Percentiles rank a stretch among this genome's conserved stretches.
Evolutionary conservation across 1,140 invertebrate genomes (phyloP).

Genomic region (Bombus superbus): DNA sequence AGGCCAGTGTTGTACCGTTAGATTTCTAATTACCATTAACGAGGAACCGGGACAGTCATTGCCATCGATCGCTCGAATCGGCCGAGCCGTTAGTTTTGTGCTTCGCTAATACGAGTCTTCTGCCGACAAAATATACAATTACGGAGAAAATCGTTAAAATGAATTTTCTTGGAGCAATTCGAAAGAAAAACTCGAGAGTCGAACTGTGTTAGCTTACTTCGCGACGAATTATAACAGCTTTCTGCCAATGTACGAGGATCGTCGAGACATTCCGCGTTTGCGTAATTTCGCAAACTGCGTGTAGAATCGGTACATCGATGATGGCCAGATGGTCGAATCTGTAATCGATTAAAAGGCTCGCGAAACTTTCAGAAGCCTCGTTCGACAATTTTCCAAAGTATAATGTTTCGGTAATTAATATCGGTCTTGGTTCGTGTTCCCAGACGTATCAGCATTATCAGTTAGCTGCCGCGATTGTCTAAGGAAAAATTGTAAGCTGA

Average conservation of each 20-base stretch:
- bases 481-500: background rate
- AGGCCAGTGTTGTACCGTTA: conserved; percentile 63
- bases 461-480: background rate
- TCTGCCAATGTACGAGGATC: background rate
- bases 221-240: background rate
- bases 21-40: conserved; percentile 16
- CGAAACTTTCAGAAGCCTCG: background rate
- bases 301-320: background rate
- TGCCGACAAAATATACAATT: too few relatives aligned
- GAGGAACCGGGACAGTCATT: conserved; percentile 44
- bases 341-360: background rate
- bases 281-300: background rate
- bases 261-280: background rate
- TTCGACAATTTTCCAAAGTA: background rate
- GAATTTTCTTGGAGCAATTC: background rate
- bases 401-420: background rate
- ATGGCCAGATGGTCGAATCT: background rate
- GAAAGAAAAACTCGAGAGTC: background rate
- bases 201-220: background rate
- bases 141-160: too few relatives aligned
- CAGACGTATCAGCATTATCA: background rate
- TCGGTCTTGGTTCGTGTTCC: background rate
- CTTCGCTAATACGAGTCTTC: background rate
- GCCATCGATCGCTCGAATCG: conserved; percentile 45
- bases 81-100: background rate